Evolutionary conservation across 2,797 vertebrate genomes (phyloP).

Genomic region (Telmatherina bonti): DNA sequence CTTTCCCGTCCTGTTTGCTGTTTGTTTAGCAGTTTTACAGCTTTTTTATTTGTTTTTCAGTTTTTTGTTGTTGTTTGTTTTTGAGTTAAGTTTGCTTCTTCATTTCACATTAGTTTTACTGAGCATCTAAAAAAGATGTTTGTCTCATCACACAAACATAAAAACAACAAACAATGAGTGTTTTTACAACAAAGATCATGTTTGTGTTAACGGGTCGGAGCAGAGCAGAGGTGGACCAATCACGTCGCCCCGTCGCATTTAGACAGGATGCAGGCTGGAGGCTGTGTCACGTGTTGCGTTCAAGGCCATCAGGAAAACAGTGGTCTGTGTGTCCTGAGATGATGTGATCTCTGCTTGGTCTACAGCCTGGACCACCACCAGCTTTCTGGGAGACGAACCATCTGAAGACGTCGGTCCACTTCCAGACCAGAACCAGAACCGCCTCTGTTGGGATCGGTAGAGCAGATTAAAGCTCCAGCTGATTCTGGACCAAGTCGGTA

Average conservation of each 20-base stretch:
- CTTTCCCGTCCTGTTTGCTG: not conserved
- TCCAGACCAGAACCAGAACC: too few species aligned
- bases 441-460: too few species aligned
- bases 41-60: not conserved
- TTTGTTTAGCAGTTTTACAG: not conserved
- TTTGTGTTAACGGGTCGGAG: not conserved
- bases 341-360: too few species aligned
- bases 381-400: too few species aligned
- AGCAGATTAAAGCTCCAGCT: not conserved
- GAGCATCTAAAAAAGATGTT: too few species aligned
- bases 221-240: constrained; percentile 45
- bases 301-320: not conserved
- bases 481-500: not conserved
- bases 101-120: not conserved
- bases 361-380: too few species aligned
- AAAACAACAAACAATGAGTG: too few species aligned
- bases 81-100: not conserved
- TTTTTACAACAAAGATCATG: not conserved
- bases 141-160: too few species aligned
- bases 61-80: not conserved
- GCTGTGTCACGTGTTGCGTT: not conserved
- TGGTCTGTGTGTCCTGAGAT: too few species aligned
- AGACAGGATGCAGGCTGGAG: constrained; percentile 36
- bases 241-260: constrained; percentile 21
- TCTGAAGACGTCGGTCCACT: too few species aligned